Evolutionary conservation across 1,140 invertebrate species (phyloP), one percentile per base, ranked within the genome.

Genomic region (Drosophila littoralis): DNA sequence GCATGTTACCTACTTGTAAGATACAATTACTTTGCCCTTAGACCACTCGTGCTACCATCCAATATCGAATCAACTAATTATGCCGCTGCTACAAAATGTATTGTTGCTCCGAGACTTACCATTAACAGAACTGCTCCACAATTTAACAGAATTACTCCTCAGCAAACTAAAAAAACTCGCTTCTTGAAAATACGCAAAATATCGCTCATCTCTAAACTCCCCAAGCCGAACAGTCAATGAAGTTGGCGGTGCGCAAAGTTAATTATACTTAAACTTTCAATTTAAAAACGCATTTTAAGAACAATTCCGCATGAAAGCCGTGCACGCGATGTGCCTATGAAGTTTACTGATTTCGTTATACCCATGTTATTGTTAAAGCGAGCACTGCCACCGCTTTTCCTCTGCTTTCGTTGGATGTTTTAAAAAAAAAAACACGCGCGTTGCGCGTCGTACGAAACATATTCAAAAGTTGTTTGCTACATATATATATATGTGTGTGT

Each of bases 171-270:
- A 7, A 7, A 15, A 15, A 36, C 22, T 48, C 60, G 33, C 33
- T 32, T 32, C 33, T 36, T 36, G 2, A 22, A 7, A 52, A 50
- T 54, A 32, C 36, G 45, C 17, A 33, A 60, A 60, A 33, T 54
- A 54, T 57, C 51, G 50, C 22, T 12, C 60, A 54, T 48, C 59
- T 46, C 59, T 70, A 70, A 55, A 40, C n/a, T 50, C 65, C 42
- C 50, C 45, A 73, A 73, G 54, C 70, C 70, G 46, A 68, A 42
- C 48, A 46, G 48, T 68, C 42, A 57, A 74, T 61, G 38, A 79
- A 82, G 80, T 82, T 75, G 80, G 43, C 80, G 82, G 80, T 77
- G 71, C 80, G 72, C 73, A 68, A 61, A 71, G 54, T 63, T 61
- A 79, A 83, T 82, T 82, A 43, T 55, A 55, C 42, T 82, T 67